Base-by-base conservation (phyloP, 1,140 invertebrate genomes). In the Philopotamus ludificatus region DNA sequence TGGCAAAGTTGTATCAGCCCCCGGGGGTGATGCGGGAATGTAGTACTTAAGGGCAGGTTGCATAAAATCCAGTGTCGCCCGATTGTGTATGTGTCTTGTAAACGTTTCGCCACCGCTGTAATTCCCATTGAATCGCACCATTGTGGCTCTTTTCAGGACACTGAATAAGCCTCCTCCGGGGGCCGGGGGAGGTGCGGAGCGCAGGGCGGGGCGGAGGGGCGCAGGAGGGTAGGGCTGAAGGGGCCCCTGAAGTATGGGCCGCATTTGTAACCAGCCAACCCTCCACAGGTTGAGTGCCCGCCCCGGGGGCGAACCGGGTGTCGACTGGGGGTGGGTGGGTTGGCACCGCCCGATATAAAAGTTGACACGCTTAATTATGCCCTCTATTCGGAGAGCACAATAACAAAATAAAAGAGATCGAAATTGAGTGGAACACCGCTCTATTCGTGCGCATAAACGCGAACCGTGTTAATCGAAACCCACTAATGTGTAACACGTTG, bases 201-300 rank as follows among this genome's bases (percentile, higher is more conserved):
- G 16, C 9, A 16, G 41, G 15, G 3, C 58, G 9, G 39, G 41
- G n/a, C n/a, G 26, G 63, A 65, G 58, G 63, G 58, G 58, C 58
- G 67, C 49, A 23, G 28, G 28, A 34, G n/a, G n/a, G n/a, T n/a
- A n/a, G n/a, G n/a, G n/a, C n/a, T n/a, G n/a, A n/a, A n/a, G n/a
- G n/a, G n/a, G n/a, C n/a, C n/a, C n/a, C n/a, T n/a, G n/a, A n/a
- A n/a, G n/a, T n/a, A n/a, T n/a, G n/a, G n/a, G n/a, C n/a, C 49
- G 44, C 67, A 69, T 69, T 69, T 69, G 67, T 69, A 57, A 65
- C n/a, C n/a, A n/a, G n/a, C n/a, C n/a, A n/a, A n/a, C 67, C 59
- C 47, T 65, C 63, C 42, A 42, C 67, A 61, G 67, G 58, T 39
- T 20, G 55, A 58, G 61, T 60, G 62, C 58, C 18, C n/a, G 10